A percentile compares a stretch with the other conserved stretches of the same genome.
These are phyloP conservation scores for Typhlichthys subterraneus DNA, from an alignment of 2,797 vertebrate genomes.

Conservation along the genomic window DNA sequence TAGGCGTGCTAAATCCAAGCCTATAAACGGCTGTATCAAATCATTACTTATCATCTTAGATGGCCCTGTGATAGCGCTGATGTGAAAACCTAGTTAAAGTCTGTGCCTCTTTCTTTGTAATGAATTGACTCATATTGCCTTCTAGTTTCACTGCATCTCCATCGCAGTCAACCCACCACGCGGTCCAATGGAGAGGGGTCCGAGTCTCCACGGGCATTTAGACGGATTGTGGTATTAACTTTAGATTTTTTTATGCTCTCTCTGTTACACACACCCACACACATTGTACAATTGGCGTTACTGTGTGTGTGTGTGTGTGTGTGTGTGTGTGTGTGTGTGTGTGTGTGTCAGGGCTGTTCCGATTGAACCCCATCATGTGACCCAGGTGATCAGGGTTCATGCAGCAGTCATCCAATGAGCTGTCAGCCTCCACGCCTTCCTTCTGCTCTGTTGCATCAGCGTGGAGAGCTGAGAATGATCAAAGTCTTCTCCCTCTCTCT, in stretches of 20 bases:
- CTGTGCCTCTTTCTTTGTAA: conserved; percentile 38
- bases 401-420: conserved; percentile 36
- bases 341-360: conserved; percentile 26
- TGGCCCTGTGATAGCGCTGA: too few relatives aligned
- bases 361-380: too few relatives aligned
- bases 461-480: conserved; percentile 57
- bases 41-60: too few relatives aligned
- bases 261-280: conserved; percentile 24
- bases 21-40: too few relatives aligned
- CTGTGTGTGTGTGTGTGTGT: conserved; percentile 32
- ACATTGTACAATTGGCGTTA: conserved; percentile 16
- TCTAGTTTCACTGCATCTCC: conserved; percentile 43
- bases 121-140: conserved; percentile 36
- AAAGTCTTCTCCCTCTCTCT: conserved; percentile 43
- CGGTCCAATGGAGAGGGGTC: conserved; percentile 47
- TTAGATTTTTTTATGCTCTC: conserved; percentile 35
- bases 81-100: too few relatives aligned
- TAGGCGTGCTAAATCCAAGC: conserved; percentile 6
- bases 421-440: conserved; percentile 29
- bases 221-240: conserved; percentile 57
- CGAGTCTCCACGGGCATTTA: conserved; percentile 33
- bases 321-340: conserved; percentile 32
- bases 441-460: conserved; percentile 32
- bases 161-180: conserved; percentile 13
- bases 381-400: conserved; percentile 41